Evolutionary conservation across 1,140 invertebrate genomes (phyloP).

Genomic region (Habropoda laboriosa): DNA sequence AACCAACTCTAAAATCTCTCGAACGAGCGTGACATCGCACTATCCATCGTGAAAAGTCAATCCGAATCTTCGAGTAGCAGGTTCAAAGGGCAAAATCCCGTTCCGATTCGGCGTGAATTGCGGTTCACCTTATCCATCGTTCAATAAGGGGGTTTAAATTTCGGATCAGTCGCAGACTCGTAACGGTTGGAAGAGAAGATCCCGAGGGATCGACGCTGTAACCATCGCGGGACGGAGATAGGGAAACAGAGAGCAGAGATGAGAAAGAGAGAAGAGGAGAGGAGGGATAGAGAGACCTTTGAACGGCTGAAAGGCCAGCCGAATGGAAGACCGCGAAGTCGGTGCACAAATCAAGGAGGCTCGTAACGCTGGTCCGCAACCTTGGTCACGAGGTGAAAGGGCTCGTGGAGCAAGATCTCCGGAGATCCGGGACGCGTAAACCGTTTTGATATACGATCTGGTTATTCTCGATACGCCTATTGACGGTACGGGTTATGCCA

Average conservation of each 20-base stretch:
- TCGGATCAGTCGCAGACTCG: slow-evolving; percentile 5
- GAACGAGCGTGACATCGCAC: too few relatives aligned
- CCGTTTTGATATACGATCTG: slow-evolving; percentile 54
- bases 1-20: not conserved
- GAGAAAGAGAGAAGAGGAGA: not conserved
- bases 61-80: not conserved
- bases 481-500: not conserved
- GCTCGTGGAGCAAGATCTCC: slow-evolving; percentile 29
- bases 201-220: too few relatives aligned
- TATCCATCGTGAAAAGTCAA: not conserved
- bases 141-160: slow-evolving; percentile 33
- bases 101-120: slow-evolving; percentile 2
- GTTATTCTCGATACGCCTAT: slow-evolving; percentile 34
- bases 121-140: slow-evolving; percentile 9
- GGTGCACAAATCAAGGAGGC: slow-evolving; percentile 34
- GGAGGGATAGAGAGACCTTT: slow-evolving; percentile 16
- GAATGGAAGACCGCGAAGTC: slow-evolving; percentile 32
- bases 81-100: not conserved
- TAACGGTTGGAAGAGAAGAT: too few relatives aligned
- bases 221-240: too few relatives aligned
- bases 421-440: slow-evolving; percentile 51
- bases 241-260: too few relatives aligned
- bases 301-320: slow-evolving; percentile 35
- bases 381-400: slow-evolving; percentile 55
- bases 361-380: slow-evolving; percentile 24